Base-by-base conservation (phyloP, 2,888 invertebrate genomes). In the Sussaba pulchella region DNA sequence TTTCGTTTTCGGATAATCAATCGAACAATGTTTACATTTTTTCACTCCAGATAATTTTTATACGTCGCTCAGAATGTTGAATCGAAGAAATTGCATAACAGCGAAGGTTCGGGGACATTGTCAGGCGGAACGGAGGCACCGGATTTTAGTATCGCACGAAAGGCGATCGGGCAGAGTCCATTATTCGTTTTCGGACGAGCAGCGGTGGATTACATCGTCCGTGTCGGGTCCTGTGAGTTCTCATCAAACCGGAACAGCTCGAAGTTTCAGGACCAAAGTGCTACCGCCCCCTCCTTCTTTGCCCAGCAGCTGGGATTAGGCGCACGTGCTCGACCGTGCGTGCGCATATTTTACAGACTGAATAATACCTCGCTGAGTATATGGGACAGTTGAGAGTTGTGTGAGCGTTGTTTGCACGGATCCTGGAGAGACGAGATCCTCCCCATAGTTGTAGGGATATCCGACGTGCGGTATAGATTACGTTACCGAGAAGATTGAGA, bases 341-440 rank as follows among this genome's bases (percentile, higher is more conserved):
- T 85, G 78, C 81, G 86, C 85, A 85, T 86, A 86, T 86, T 85
- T 87, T 85, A 86, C 77, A 73, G 54, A 45, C 63, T 63, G 26
- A 45, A 75, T 70, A 63, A 76, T 57, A 59, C 72, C 67, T 69
- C 59, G 52, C 43, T 4, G 43, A 39, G 36, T 78, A 64, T 54
- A 69, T 69, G 41, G 63, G 45, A 57, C 54, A 50, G 79, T 57
- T 36, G 19, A 24, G 5, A 36, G 12, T 73, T 9, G n/a, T n/a
- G 50, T 66, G 61, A 73, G 57, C 43, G 64, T 70, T 81, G 81
- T 81, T 81, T 81, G 81, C 43, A 70, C 70, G 57, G 70, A 74
- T 78, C 73, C 39, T 50, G 43, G 64, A 64, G 59, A 70, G 66
- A 69, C 54, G 73, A 81, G 63, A 31, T 10, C 19, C 21, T 19